These are phyloP conservation scores for Leptinotarsa tumamoca DNA, from an alignment of 2,888 invertebrate genomes.

Conservation along the genomic window DNA sequence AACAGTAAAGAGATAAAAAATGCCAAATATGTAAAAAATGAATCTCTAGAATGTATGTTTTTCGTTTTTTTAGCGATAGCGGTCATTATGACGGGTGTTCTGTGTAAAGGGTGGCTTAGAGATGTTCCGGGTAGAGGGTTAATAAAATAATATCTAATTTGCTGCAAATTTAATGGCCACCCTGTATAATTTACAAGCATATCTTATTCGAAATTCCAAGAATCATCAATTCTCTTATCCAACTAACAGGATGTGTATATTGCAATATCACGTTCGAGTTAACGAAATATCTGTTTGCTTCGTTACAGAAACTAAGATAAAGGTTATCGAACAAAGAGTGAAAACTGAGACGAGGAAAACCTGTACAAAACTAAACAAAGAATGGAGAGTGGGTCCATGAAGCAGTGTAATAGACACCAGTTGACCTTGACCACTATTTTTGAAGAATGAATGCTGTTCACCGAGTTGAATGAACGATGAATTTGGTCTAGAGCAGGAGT, in stretches of 20 bases:
- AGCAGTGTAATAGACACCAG: slow-evolving; percentile 44
- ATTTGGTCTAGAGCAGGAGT: slow-evolving; percentile 1
- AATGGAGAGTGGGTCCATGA: slow-evolving; percentile 26
- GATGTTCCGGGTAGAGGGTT: no score
- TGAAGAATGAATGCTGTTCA: slow-evolving; percentile 46
- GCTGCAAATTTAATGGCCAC: no score
- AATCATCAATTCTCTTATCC: slow-evolving; percentile 1
- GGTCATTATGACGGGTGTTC: no score
- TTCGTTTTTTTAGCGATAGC: no score
- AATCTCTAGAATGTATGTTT: no score
- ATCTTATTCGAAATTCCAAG: neutral
- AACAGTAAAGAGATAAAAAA: no score
- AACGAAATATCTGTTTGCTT: neutral
- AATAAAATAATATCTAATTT: no score
- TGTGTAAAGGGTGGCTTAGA: no score
- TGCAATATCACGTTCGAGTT: slow-evolving; percentile 9
- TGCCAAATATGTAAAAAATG: no score
- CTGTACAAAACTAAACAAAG: slow-evolving; percentile 32
- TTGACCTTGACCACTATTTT: slow-evolving; percentile 55
- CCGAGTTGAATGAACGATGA: slow-evolving; percentile 43
- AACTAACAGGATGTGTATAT: neutral
- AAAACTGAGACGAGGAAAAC: slow-evolving; percentile 19
- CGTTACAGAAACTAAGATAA: neutral
- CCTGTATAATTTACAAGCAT: neutral
- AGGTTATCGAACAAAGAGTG: slow-evolving; percentile 17